Evolutionary conservation across 2,797 vertebrate genomes (phyloP), one percentile per base, ranked within the genome.

Genomic region (Muraenolepis orangiensis): DNA sequence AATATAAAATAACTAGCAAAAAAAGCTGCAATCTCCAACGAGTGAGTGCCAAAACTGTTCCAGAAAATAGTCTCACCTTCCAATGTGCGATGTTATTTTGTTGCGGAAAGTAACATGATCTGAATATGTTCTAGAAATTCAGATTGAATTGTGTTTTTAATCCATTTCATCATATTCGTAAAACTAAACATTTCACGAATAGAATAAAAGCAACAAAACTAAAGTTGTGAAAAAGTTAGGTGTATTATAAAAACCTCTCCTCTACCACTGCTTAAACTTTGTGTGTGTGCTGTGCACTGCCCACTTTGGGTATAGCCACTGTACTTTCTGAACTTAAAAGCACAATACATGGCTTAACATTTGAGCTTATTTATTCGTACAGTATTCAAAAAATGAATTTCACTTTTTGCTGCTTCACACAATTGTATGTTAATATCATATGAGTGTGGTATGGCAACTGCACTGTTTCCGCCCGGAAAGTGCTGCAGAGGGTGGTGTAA

Each of bases 31-130:
- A 16, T 71, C n/a, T n/a, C n/a, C 13, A n/a, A n/a, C 69, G 72
- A 38, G 57, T 16, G 68, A 23, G 34, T 36, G 34, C 82, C 11
- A 67, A 66, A 57, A 66, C 81, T 85, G 82, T 86, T 86, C 85
- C 89, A 91, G 89, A 76, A 70, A 66, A 79, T 91, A 92, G 18
- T 38, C 72, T 83, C 78, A 80, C 83, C 80, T 84, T n/a, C 31
- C 11, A 5, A 29, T 13, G 51, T 16, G 0, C 1, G 28, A 32
- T 11, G 76, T 80, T 61, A 11, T 0, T 23, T 51, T 40, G 72
- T 11, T 79, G 76, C 74, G 71, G 36, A 16, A 61, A 18, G 23
- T 66, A 67, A 76, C 64, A 10, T 20, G 64, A 75, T 67, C 12
- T 20, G 51, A 28, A 29, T 69, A 73, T 78, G 11, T 34, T 11